Conservation (phyloP, 2,888 invertebrate genomes). For the Ornithoptera priamus region DNA sequence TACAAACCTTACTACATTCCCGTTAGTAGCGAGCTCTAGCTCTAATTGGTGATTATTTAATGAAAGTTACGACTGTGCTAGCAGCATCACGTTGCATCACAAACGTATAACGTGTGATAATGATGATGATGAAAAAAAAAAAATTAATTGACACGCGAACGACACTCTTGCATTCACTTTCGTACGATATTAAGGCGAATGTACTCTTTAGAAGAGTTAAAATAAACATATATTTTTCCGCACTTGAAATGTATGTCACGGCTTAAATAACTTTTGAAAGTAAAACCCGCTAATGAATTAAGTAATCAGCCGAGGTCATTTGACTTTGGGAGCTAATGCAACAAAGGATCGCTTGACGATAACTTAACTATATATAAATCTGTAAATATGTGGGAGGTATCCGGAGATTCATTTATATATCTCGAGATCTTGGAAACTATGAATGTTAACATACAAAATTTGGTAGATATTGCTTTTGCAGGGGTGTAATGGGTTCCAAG, state of each 20-base stretch:
- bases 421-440: too few relatives aligned
- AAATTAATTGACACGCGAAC: background rate
- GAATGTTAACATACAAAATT: too few relatives aligned
- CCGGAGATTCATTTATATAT: too few relatives aligned
- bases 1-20: too few relatives aligned
- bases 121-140: background rate
- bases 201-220: background rate
- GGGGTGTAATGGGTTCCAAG: too few relatives aligned
- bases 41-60: background rate
- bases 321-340: background rate
- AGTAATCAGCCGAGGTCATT: conserved; percentile 11
- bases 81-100: conserved; percentile 5
- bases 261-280: conserved; percentile 30
- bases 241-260: conserved; percentile 26
- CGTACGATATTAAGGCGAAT: background rate
- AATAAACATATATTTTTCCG: conserved; percentile 1
- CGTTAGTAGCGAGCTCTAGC: too few relatives aligned
- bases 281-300: conserved; percentile 16
- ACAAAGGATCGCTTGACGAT: background rate
- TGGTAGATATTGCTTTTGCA: too few relatives aligned
- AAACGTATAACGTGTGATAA: background rate
- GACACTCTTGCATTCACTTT: conserved; percentile 15
- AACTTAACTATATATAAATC: background rate
- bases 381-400: background rate
- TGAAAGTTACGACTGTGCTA: background rate